Conservation (phyloP, 2,888 invertebrate species). For the Standfussiana lucernea region DNA sequence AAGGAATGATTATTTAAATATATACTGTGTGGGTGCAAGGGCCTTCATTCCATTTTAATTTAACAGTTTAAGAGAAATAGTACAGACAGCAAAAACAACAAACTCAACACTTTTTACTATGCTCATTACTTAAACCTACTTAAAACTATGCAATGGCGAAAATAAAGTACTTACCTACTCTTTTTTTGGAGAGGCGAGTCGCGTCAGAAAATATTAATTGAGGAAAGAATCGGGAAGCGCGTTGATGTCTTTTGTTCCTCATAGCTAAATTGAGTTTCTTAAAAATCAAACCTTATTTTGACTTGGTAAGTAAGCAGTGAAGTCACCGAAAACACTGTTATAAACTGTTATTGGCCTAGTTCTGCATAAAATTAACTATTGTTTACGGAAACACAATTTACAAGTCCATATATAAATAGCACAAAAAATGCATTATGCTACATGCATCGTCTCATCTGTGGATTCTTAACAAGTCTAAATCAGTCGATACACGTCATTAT, state of each 20-base stretch:
- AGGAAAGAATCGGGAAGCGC: neutral
- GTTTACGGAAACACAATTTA: slow-evolving; percentile 37
- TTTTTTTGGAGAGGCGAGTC: neutral
- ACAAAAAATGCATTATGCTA: slow-evolving; percentile 18
- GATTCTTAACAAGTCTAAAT: neutral
- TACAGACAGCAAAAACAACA: neutral
- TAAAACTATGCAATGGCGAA: neutral
- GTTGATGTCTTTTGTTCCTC: slow-evolving; percentile 39
- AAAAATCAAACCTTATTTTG: no score
- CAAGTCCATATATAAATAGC: neutral
- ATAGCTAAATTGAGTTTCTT: neutral
- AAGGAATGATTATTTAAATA: neutral
- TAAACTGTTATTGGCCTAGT: no score
- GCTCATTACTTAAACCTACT: neutral
- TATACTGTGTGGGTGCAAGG: neutral
- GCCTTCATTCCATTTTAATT: neutral
- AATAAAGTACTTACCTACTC: neutral
- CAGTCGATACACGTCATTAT: slow-evolving; percentile 1
- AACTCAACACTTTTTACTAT: neutral
- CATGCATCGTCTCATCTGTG: neutral
- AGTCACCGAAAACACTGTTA: neutral
- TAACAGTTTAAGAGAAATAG: neutral
- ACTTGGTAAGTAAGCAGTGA: neutral
- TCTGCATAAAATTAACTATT: neutral
- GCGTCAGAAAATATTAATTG: neutral